Conservation (phyloP, 2,113 vertebrate genomes). For the Pedetes capensis region DNA sequence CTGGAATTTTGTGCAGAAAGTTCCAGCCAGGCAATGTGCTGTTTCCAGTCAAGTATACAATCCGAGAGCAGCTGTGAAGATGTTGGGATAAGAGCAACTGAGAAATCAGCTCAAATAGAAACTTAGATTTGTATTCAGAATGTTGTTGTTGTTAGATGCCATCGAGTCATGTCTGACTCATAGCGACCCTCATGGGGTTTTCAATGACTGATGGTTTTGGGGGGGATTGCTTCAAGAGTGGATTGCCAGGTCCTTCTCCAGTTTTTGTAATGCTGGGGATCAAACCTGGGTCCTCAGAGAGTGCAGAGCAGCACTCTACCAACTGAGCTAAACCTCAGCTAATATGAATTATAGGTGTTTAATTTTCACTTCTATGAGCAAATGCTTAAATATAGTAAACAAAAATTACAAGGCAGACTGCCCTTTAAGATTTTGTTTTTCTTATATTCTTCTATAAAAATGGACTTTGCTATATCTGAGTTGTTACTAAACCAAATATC, state of each 20-base stretch:
- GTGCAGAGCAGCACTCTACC: no score
- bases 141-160: no score
- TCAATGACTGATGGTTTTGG: no score
- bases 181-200: no score
- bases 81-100: conserved; percentile 69
- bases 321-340: no score
- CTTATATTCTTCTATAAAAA: not conserved
- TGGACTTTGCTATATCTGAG: not conserved
- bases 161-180: no score
- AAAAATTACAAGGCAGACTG: not conserved
- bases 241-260: no score
- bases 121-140: conserved; percentile 58
- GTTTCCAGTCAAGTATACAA: conserved; percentile 82
- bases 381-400: conserved; percentile 32
- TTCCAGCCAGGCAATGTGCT: conserved; percentile 78
- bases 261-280: no score
- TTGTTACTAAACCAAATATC: not conserved
- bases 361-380: conserved; percentile 5
- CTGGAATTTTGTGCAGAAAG: conserved; percentile 73
- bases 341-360: conserved; percentile 4
- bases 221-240: no score
- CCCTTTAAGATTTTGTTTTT: not conserved
- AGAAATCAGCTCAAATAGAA: conserved; percentile 61
- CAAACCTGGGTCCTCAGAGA: no score
- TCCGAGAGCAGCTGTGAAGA: conserved; percentile 76